Conservation (phyloP, 2,113 vertebrate species). For the pig (Sus scrofa) region DNA sequence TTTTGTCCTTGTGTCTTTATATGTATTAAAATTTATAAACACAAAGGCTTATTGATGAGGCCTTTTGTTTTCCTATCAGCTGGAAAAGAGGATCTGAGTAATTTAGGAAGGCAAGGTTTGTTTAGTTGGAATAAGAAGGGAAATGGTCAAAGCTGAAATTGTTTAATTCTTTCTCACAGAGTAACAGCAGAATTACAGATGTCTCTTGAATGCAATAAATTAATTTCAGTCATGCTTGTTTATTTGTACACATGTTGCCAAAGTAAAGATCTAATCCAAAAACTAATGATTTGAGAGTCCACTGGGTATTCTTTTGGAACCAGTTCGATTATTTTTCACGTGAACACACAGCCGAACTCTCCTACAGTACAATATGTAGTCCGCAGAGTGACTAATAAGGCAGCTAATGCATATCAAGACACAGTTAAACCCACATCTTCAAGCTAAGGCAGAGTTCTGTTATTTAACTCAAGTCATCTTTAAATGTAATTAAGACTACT, state of each 20-base stretch:
- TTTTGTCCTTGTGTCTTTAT: slow-evolving; percentile 52
- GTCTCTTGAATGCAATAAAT: slow-evolving; percentile 84
- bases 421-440: neutral
- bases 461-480: slow-evolving; percentile 61
- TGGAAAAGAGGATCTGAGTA: slow-evolving; percentile 52
- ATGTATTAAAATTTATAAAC: slow-evolving; percentile 49
- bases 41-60: slow-evolving; percentile 13
- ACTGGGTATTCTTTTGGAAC: slow-evolving; percentile 61
- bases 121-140: slow-evolving; percentile 74
- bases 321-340: slow-evolving; percentile 60
- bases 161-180: slow-evolving; percentile 82
- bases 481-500: slow-evolving; percentile 65
- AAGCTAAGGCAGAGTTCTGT: slow-evolving; percentile 18
- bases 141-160: slow-evolving; percentile 84
- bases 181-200: slow-evolving; percentile 83
- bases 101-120: slow-evolving; percentile 65
- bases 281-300: slow-evolving; percentile 74
- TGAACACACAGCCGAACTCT: slow-evolving; percentile 34
- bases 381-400: neutral
- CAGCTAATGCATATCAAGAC: slow-evolving; percentile 17
- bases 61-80: slow-evolving; percentile 71
- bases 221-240: slow-evolving; percentile 85
- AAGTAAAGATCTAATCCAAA: slow-evolving; percentile 78
- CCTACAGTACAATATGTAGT: neutral
- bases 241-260: slow-evolving; percentile 84